phyloP scores from a whole-genome alignment of 2,113 vertebrate genomes.

The Cyanoderma ruficeps region DNA sequence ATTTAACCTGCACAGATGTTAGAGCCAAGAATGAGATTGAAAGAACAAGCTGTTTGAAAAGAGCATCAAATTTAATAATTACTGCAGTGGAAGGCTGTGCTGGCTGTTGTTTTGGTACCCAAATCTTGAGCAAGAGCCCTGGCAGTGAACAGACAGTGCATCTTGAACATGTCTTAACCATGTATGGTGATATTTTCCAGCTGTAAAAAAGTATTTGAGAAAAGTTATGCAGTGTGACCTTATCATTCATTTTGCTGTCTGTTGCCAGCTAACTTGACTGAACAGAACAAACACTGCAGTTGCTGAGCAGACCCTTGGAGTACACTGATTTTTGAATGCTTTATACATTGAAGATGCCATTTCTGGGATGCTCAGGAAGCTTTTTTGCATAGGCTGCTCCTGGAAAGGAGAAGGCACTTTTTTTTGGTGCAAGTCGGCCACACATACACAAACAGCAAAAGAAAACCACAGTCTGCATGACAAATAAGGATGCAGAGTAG shows the following conservation, averaged over 20 bases:
- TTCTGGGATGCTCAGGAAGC: background rate
- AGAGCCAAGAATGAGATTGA: background rate
- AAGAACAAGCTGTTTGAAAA: background rate
- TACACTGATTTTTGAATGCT: background rate
- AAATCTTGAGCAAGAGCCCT: background rate
- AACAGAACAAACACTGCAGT: background rate
- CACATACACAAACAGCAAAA: background rate
- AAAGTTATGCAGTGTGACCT: background rate
- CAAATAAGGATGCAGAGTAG: background rate
- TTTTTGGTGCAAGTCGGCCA: background rate
- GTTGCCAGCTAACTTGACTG: background rate
- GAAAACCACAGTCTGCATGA: background rate
- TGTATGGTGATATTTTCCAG: slow-evolving; percentile 36
- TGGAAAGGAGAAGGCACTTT: background rate
- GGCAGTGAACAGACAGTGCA: background rate
- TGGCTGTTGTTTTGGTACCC: background rate
- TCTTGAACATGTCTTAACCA: background rate
- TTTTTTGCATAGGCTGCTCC: background rate
- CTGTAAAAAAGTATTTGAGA: slow-evolving; percentile 2
- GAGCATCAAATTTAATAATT: background rate
- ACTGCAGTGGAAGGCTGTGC: background rate
- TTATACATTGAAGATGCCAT: background rate
- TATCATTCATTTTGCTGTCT: background rate
- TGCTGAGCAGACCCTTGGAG: background rate
- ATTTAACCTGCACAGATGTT: background rate